Conservation (phyloP, 2,888 invertebrate genomes). For the Muscina levida region DNA sequence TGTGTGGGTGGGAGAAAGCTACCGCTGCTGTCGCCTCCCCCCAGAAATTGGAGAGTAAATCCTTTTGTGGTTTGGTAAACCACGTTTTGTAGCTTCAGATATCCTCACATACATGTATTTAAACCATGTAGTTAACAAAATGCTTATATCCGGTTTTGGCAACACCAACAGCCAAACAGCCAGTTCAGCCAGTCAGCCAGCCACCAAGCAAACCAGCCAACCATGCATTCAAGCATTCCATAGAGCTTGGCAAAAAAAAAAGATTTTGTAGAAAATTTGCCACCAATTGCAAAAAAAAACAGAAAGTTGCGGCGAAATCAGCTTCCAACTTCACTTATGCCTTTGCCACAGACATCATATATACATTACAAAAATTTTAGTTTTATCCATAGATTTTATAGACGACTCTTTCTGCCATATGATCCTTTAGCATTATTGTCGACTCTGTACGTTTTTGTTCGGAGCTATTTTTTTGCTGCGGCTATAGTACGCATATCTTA, state of each 20-base stretch:
- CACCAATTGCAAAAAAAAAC: conserved; percentile 14
- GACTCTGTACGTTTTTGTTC: background rate
- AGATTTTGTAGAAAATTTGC: background rate
- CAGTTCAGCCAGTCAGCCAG: background rate
- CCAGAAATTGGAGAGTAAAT: conserved; percentile 58
- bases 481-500: conserved; percentile 59
- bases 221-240: background rate
- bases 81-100: conserved; percentile 68
- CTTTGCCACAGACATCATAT: conserved; percentile 56
- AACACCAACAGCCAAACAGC: conserved; percentile 27
- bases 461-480: conserved; percentile 23
- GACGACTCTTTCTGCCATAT: conserved; percentile 5
- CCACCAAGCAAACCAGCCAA: background rate
- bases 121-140: conserved; percentile 65
- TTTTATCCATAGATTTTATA: conserved; percentile 55
- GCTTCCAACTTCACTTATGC: conserved; percentile 62
- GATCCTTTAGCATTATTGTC: background rate
- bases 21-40: too few relatives aligned
- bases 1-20: too few relatives aligned
- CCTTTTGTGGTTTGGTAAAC: conserved; percentile 68
- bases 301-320: conserved; percentile 33
- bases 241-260: conserved; percentile 23
- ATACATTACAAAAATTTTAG: conserved; percentile 60
- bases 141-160: conserved; percentile 59
- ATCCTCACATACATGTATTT: conserved; percentile 64